Evolutionary conservation across 2,888 invertebrate species (phyloP), one percentile per base, ranked within the genome.

Genomic region (Perizoma affinitatum): DNA sequence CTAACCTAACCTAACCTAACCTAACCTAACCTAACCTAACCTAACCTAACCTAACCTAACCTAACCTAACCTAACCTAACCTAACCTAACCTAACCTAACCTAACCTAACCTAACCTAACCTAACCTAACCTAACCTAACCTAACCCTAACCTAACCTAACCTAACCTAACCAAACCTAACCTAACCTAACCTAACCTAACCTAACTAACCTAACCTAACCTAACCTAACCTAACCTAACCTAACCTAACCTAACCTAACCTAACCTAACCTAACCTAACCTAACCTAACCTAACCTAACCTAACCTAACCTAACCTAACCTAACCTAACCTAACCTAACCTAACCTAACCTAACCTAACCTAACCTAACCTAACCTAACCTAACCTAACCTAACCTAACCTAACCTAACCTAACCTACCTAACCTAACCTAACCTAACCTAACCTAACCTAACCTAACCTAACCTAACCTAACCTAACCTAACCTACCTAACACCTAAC

Each of bases 261-360:
- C 66, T 66, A 66, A 67, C 67, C 67, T 67, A 67, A 67, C 67
- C 67, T 67, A 66, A 66, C 66, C 66, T 66, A 66, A 66, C 66
- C 66, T 66, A 66, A 66, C 66, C 66, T 66, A 66, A 66, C 66
- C 66, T 66, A 66, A 66, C 66, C 65, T 65, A 65, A 65, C 65
- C 65, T 65, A 65, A 65, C 65, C 65, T 65, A 65, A 65, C 65
- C 65, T 65, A 66, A 63, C 63, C 61, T 58, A 62, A 62, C 62
- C 62, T 62, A 62, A 58, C 63, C 63, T 63, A 62, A 62, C 62
- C 62, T 62, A 62, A 62, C 62, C 62, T 62, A 62, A 58, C 62
- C 62, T 58, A 57, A 62, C 61, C 61, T 61, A 61, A 61, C 61
- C 61, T 61, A 63, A 63, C 63, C 61, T 61, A 61, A 61, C 61